Conservation (phyloP, 2,888 invertebrate genomes). For the Leptarthrus brevirostris region DNA sequence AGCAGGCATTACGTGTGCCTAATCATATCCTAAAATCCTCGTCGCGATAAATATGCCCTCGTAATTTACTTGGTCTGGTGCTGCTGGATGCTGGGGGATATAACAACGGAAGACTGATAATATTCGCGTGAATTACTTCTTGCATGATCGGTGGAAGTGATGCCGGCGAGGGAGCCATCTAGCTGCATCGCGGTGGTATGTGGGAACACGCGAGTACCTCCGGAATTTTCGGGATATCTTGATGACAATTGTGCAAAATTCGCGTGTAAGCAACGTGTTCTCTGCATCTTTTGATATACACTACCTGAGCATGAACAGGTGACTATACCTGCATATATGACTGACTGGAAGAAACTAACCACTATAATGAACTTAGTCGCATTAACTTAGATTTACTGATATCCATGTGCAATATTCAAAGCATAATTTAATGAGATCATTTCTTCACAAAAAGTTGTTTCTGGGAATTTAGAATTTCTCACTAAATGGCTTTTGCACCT, state of each 20-base stretch:
- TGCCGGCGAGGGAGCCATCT: conserved; percentile 17
- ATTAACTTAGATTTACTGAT: too few relatives aligned
- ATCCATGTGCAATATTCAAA: too few relatives aligned
- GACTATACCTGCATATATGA: conserved; percentile 2
- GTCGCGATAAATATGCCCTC: conserved; percentile 56
- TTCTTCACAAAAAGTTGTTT: too few relatives aligned
- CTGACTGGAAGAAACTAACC: background rate
- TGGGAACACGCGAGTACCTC: conserved; percentile 42
- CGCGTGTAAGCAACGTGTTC: conserved; percentile 45
- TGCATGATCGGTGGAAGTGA: conserved; percentile 47
- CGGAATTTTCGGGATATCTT: conserved; percentile 48
- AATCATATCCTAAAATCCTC: conserved; percentile 57
- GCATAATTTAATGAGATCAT: too few relatives aligned
- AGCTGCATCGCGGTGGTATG: conserved; percentile 47
- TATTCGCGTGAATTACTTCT: conserved; percentile 52
- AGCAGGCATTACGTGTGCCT: conserved; percentile 55
- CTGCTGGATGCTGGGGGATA: background rate
- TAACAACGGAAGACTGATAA: conserved; percentile 42
- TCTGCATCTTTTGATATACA: background rate
- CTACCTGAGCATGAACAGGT: background rate
- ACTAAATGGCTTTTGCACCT: too few relatives aligned
- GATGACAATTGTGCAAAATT: conserved; percentile 51
- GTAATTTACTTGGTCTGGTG: conserved; percentile 53
- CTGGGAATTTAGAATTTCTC: too few relatives aligned
- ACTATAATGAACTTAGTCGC: too few relatives aligned